A percentile compares a stretch with the other conserved stretches of the same genome.
phyloP scores from a whole-genome alignment of 2,113 vertebrate species.

The Vanacampus margaritifer region DNA sequence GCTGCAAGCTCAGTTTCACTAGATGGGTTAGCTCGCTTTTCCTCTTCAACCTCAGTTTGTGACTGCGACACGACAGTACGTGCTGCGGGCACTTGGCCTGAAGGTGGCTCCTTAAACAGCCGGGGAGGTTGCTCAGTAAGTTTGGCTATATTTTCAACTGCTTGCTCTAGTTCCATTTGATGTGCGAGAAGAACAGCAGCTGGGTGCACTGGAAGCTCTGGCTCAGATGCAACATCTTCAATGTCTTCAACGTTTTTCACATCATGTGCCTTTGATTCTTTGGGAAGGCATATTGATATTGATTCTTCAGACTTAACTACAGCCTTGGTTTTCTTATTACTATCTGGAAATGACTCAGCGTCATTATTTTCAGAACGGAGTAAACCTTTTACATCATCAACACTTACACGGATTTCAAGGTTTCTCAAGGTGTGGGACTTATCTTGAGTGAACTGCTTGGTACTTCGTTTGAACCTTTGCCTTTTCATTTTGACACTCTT shows the following conservation, averaged over 20 bases:
- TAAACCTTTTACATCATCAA: conserved; percentile 78
- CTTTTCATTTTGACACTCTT: conserved; percentile 83
- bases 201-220: conserved; percentile 71
- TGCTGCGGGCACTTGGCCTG: conserved; percentile 66
- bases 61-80: conserved; percentile 64
- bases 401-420: conserved; percentile 78
- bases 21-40: conserved; percentile 86
- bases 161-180: conserved; percentile 92
- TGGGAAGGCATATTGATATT: conserved; percentile 53
- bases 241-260: too few species aligned
- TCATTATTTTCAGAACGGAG: conserved; percentile 73
- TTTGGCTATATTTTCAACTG: conserved; percentile 93
- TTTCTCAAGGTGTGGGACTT: conserved; percentile 80
- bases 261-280: conserved; percentile 63
- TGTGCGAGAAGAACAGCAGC: conserved; percentile 79
- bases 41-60: conserved; percentile 75
- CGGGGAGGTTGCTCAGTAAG: conserved; percentile 76
- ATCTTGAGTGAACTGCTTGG: conserved; percentile 74
- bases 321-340: conserved; percentile 55
- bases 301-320: conserved; percentile 64
- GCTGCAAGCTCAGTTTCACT: conserved; percentile 95
- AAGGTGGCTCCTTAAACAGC: conserved; percentile 78
- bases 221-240: conserved; percentile 72
- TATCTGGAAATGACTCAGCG: conserved; percentile 50
- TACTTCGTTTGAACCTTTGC: conserved; percentile 78